Evolutionary conservation across 2,888 invertebrate species (phyloP).

Genomic region (Hanleya hanleyi): DNA sequence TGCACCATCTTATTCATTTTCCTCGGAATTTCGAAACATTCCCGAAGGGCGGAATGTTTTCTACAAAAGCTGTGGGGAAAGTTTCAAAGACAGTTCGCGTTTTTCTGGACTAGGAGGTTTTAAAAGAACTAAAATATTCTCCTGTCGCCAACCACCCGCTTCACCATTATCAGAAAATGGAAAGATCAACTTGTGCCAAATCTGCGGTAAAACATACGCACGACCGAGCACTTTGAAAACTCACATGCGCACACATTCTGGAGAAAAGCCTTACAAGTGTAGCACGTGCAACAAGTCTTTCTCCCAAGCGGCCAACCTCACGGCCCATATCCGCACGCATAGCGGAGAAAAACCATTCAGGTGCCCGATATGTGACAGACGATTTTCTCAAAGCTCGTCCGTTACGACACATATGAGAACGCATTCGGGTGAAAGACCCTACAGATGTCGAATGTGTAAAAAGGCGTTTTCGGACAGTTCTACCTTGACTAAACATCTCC

Average conservation of each 20-base stretch:
- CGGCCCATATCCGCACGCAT: constrained; percentile 96
- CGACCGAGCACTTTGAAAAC: constrained; percentile 97
- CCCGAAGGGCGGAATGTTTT: constrained; percentile 49
- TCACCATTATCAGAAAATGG: constrained; percentile 26
- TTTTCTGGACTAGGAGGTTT: constrained; percentile 41
- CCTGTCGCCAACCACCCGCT: constrained; percentile 16
- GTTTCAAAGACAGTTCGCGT: constrained; percentile 49
- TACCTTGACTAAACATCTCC: constrained; percentile 95
- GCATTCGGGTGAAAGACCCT: constrained; percentile 99
- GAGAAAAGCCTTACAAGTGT: constrained; percentile 88
- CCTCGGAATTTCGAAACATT: constrained; percentile 51
- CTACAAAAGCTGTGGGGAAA: constrained; percentile 54
- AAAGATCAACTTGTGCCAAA: constrained; percentile 85
- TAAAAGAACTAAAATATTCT: constrained; percentile 52
- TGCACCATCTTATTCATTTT: constrained; percentile 43
- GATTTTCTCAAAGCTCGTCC: constrained; percentile 94
- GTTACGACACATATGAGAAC: constrained; percentile 99
- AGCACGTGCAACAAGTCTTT: constrained; percentile 91
- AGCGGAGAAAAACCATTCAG: constrained; percentile 98
- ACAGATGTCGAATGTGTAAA: constrained; percentile 95
- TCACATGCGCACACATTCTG: constrained; percentile 95
- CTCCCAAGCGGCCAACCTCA: constrained; percentile 98
- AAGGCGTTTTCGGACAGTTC: constrained; percentile 99
- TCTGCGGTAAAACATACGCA: constrained; percentile 96
- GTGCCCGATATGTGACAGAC: constrained; percentile 96